Percentiles rank a stretch among this genome's conserved stretches.
These are phyloP conservation scores for Tromatobia lineatoria DNA, from an alignment of 2,888 invertebrate genomes.

Conservation along the genomic window DNA sequence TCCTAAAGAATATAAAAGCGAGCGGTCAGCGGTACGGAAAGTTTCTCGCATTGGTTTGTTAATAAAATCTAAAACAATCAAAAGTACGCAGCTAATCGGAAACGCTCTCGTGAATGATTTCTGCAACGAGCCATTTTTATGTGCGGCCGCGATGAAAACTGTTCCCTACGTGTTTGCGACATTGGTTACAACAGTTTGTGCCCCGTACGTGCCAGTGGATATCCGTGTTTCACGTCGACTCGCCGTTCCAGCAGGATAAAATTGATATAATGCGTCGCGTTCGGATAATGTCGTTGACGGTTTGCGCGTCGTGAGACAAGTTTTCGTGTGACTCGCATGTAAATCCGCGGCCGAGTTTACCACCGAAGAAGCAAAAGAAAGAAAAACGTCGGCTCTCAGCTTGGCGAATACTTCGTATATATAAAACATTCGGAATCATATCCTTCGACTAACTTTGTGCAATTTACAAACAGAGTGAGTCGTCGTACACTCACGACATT, in stretches of 20 bases:
- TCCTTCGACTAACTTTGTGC: neutral
- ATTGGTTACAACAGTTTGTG: constrained; percentile 71
- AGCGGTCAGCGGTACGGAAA: neutral
- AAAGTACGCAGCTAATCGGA: constrained; percentile 18
- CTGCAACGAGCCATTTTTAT: constrained; percentile 72
- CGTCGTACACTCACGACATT: neutral
- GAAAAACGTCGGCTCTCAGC: neutral
- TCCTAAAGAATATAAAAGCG: constrained; percentile 1
- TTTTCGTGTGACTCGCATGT: too few species aligned
- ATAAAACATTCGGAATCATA: neutral
- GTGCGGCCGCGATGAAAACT: constrained; percentile 77
- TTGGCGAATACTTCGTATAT: neutral
- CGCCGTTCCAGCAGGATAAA: constrained; percentile 55
- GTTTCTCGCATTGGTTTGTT: constrained; percentile 26
- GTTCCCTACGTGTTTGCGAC: constrained; percentile 71
- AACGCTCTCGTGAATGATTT: constrained; percentile 30
- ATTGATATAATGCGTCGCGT: constrained; percentile 59
- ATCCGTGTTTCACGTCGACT: constrained; percentile 57
- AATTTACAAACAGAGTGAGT: neutral
- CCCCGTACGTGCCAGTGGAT: constrained; percentile 61
- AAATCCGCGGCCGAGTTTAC: too few species aligned
- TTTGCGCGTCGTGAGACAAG: constrained; percentile 63
- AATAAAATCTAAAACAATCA: neutral
- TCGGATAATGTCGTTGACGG: constrained; percentile 52
- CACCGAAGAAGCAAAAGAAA: neutral